Conservation (phyloP, 1,140 invertebrate genomes). For the Drosophila pseudoobscura region DNA sequence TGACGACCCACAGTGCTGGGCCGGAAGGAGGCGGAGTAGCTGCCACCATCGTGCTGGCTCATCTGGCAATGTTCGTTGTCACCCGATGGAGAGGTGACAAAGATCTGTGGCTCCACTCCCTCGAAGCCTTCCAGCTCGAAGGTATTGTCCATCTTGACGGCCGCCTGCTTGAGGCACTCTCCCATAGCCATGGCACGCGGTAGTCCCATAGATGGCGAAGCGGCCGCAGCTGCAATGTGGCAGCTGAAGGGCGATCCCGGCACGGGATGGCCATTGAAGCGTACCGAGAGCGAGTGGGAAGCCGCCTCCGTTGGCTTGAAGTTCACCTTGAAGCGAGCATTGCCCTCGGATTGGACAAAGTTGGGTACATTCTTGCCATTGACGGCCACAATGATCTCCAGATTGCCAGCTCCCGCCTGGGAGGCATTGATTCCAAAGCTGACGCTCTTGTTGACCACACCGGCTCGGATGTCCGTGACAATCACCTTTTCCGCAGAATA, state of each 20-base stretch:
- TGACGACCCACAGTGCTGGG: constrained; percentile 94
- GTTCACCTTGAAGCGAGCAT: constrained; percentile 97
- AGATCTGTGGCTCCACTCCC: constrained; percentile 87
- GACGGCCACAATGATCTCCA: constrained; percentile 99
- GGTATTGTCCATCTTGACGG: constrained; percentile 84
- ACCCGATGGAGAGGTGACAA: constrained; percentile 91
- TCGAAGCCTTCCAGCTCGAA: constrained; percentile 82
- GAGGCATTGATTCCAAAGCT: constrained; percentile 95
- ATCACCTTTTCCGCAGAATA: constrained; percentile 94
- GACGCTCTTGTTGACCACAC: constrained; percentile 94
- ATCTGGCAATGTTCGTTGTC: constrained; percentile 88
- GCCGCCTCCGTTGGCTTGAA: constrained; percentile 97
- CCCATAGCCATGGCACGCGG: constrained; percentile 85
- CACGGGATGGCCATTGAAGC: constrained; percentile 98
- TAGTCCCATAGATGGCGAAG: constrained; percentile 67
- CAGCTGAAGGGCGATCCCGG: constrained; percentile 96
- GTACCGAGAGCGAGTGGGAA: constrained; percentile 93
- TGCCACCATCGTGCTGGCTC: constrained; percentile 85
- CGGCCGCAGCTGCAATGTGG: constrained; percentile 85
- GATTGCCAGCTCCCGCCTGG: constrained; percentile 93
- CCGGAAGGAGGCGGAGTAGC: constrained; percentile 90
- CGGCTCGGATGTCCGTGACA: constrained; percentile 94
- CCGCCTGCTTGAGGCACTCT: constrained; percentile 85
- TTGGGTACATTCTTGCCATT: constrained; percentile 98
- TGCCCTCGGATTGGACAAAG: constrained; percentile 98